phyloP scores from a whole-genome alignment of 53 echinoderm and acorn worm species.

The Crossaster papposus region DNA sequence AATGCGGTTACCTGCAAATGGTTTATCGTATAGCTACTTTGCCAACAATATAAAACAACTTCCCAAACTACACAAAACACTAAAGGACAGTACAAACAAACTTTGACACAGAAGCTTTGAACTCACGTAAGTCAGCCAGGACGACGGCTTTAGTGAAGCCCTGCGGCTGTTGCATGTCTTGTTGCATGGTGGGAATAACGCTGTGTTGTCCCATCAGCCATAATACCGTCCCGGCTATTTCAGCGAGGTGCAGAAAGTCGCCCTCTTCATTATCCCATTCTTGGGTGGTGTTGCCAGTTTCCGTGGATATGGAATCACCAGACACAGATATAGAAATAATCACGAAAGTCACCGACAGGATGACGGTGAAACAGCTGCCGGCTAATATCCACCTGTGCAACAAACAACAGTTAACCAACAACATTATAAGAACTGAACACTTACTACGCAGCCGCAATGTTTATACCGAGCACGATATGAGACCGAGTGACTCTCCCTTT shows the following conservation, averaged over 20 bases:
- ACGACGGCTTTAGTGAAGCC: slow-evolving; percentile 17
- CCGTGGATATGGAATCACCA: neutral
- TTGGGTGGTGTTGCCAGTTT: neutral
- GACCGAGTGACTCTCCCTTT: no score
- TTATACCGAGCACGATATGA: no score
- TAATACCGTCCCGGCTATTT: slow-evolving; percentile 34
- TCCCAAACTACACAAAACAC: no score
- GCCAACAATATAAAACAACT: no score
- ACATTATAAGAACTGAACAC: no score
- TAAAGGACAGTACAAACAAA: no score
- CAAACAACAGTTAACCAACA: no score
- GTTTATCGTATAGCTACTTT: no score
- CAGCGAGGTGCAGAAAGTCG: neutral
- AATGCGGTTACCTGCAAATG: no score
- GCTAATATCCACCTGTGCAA: slow-evolving; percentile 1
- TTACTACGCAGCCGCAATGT: no score
- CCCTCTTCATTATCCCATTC: neutral
- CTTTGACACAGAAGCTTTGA: no score
- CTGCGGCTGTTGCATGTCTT: slow-evolving; percentile 66
- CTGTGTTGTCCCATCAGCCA: slow-evolving; percentile 34
- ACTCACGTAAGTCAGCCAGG: slow-evolving; percentile 44
- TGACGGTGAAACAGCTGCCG: neutral
- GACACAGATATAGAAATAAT: neutral
- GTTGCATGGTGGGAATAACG: slow-evolving; percentile 60
- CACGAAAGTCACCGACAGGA: neutral